phyloP scores from a whole-genome alignment of 2,797 vertebrate species.

The Austrolebias charrua region DNA sequence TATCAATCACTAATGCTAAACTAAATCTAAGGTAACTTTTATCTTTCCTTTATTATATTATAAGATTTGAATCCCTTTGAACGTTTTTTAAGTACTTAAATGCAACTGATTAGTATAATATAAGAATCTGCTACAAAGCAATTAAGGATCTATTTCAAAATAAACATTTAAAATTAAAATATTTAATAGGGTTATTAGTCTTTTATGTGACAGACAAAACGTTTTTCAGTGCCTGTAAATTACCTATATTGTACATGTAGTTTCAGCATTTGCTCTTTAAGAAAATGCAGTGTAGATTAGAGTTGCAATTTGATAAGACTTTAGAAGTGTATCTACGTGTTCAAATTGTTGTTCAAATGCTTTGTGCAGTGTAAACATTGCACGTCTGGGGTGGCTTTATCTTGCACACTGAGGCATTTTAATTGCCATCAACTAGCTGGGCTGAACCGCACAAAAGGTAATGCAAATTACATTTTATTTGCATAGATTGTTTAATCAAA shows the following conservation, averaged over 20 bases:
- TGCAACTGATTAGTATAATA: slow-evolving; percentile 55
- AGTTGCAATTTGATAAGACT: neutral
- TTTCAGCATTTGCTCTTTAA: slow-evolving; percentile 16
- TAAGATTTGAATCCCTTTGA: slow-evolving; percentile 50
- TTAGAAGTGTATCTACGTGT: slow-evolving; percentile 5
- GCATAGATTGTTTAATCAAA: slow-evolving; percentile 63
- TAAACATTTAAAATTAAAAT: slow-evolving; percentile 16
- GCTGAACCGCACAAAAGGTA: slow-evolving; percentile 46
- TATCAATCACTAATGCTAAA: slow-evolving; percentile 28
- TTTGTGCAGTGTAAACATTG: neutral
- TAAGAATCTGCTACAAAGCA: slow-evolving; percentile 64
- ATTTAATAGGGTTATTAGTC: slow-evolving; percentile 38
- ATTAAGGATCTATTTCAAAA: slow-evolving; percentile 52
- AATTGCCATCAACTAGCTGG: slow-evolving; percentile 47
- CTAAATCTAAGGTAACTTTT: slow-evolving; percentile 50
- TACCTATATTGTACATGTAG: too few species aligned
- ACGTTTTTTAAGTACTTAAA: slow-evolving; percentile 58
- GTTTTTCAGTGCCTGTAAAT: slow-evolving; percentile 5
- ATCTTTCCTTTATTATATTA: slow-evolving; percentile 42
- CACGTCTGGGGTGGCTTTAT: slow-evolving; percentile 22
- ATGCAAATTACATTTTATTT: slow-evolving; percentile 58
- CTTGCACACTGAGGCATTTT: slow-evolving; percentile 30
- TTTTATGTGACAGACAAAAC: slow-evolving; percentile 29
- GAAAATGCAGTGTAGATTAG: neutral
- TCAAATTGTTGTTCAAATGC: slow-evolving; percentile 19